A percentile compares a stretch with the other conserved stretches of the same genome.
These are phyloP conservation scores for Eucidaris tribuloides DNA, from an alignment of 35 echinoderm and acorn worm genomes.

Conservation along the genomic window DNA sequence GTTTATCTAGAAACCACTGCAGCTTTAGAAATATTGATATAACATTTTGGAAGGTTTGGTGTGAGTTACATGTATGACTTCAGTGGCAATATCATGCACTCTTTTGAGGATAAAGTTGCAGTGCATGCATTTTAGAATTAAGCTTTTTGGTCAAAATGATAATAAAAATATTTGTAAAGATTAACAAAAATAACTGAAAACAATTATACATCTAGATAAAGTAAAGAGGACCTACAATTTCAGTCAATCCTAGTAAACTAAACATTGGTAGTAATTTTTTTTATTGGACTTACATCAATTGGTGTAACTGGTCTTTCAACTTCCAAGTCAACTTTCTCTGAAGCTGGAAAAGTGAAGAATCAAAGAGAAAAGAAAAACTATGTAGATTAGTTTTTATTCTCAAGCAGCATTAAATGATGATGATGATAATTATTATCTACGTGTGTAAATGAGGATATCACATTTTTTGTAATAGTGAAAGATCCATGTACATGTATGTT, in stretches of 20 bases:
- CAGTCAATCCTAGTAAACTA: neutral
- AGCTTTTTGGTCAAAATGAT: no score
- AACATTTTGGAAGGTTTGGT: no score
- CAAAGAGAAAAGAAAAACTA: neutral
- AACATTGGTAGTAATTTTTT: neutral
- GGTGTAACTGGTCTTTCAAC: conserved; percentile 88
- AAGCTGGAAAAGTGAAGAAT: conserved; percentile 29
- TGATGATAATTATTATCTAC: neutral
- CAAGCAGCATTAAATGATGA: neutral
- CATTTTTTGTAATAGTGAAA: neutral
- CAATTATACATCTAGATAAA: neutral
- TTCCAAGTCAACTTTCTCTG: conserved; percentile 70
- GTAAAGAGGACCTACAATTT: neutral
- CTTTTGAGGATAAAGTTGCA: no score
- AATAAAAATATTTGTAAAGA: neutral
- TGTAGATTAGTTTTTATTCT: neutral
- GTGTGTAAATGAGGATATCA: neutral
- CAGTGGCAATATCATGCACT: no score
- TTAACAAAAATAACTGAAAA: neutral
- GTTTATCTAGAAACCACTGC: no score
- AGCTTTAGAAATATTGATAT: no score
- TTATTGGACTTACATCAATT: conserved; percentile 73
- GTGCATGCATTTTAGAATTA: no score
- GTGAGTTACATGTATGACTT: no score
- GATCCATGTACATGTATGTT: neutral